Base-by-base conservation (phyloP, 2,113 vertebrate species). In the Solenodon paradoxus region DNA sequence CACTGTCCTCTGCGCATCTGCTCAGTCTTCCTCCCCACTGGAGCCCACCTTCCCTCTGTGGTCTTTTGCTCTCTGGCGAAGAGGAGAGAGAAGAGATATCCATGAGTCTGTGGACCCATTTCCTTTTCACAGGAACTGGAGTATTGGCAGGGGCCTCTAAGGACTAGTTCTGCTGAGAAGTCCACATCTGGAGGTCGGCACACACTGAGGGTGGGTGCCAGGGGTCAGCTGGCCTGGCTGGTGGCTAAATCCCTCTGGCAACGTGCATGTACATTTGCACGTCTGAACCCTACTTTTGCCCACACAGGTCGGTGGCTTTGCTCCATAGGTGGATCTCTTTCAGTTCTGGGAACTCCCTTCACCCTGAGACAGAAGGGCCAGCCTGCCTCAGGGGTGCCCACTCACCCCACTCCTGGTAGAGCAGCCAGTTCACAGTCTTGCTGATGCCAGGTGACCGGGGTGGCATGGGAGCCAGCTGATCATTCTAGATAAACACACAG, bases 41-140 rank as follows among this genome's bases (percentile, higher is more conserved):
- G n/a, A 40, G 20, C 38, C 11, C 49, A 16, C 28, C 3, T 30
- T 17, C 0, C 83, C 77, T 49, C 66, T 72, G 80, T 88, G 61
- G 59, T 89, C 86, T 59, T 92, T 63, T 45, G 7, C 51, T 92
- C 69, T 68, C 35, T 49, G 90, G 92, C 85, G 72, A 96, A 38
- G 81, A 85, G 2, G 6, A 90, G 81, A 69, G 87, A 45, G n/a
- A 24, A 28, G 24, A 22, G 55, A 83, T 53, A 66, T n/a, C 77
- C 85, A 1, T 55, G 78, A 92, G 72, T 42, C 71, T n/a, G 0
- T n/a, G 1, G 22, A 45, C 32, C 16, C 24, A 28, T 86, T 59
- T 92, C 64, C 63, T 92, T 0, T 88, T 97, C 24, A 17, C 0
- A 0, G 68, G 30, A 59, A 32, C 51, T 69, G 82, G 69, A 19